phyloP scores from a whole-genome alignment of 2,113 vertebrate species.

The Mustelus asterias region DNA sequence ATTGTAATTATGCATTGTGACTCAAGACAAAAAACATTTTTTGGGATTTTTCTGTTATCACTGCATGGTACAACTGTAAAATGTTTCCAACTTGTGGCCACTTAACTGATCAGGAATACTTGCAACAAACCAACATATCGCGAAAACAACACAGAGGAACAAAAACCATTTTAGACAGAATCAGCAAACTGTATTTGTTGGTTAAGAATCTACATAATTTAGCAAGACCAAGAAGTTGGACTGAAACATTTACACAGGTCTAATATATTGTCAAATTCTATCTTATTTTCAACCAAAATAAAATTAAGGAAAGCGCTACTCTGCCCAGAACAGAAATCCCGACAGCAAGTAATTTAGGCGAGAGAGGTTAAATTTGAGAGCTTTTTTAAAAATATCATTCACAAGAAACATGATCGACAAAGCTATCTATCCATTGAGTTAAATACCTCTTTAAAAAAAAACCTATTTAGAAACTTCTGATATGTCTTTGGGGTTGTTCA shows the following conservation, averaged over 20 bases:
- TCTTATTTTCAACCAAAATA: conserved; percentile 8
- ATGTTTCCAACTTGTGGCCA: background rate
- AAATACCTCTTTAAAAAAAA: background rate
- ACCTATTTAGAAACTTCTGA: background rate
- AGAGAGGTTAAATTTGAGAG: background rate
- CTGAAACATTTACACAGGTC: conserved; percentile 22
- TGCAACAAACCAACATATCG: background rate
- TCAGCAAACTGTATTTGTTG: conserved; percentile 34
- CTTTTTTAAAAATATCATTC: conserved; percentile 8
- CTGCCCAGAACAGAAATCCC: background rate
- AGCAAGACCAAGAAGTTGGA: conserved; percentile 7
- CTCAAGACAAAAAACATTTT: background rate
- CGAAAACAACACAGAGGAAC: background rate
- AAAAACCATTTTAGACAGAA: background rate
- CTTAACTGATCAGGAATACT: background rate
- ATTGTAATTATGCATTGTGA: background rate
- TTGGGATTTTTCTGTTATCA: background rate
- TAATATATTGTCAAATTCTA: background rate
- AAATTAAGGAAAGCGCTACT: background rate
- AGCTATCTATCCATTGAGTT: background rate
- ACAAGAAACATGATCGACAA: background rate
- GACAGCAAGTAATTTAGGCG: background rate
- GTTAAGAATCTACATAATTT: conserved; percentile 21
- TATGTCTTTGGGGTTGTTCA: background rate
- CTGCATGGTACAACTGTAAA: background rate